Evolutionary conservation across 2,113 vertebrate species (phyloP).

Genomic region (human (Homo sapiens)): GRCh38 chr13:105239001-105239500

Average conservation of each 20-base stretch:
- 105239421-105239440: background rate
- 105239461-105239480: background rate
- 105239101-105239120: background rate
- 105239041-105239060: background rate
- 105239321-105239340: background rate
- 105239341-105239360: background rate
- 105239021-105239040: background rate
- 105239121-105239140: background rate
- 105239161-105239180: background rate
- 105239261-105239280: background rate
- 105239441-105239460: background rate
- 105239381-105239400: background rate
- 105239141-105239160: background rate
- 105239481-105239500: background rate
- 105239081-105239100: background rate
- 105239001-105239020: background rate
- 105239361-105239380: background rate
- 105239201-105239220: background rate
- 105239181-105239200: background rate
- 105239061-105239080: background rate
- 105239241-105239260: background rate
- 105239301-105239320: background rate
- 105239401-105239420: background rate
- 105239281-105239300: background rate
- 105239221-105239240: background rate